Evolutionary conservation across 2,113 vertebrate species (phyloP), one percentile per base, ranked within the genome.

Genomic region (Triplophysa tibetana): DNA sequence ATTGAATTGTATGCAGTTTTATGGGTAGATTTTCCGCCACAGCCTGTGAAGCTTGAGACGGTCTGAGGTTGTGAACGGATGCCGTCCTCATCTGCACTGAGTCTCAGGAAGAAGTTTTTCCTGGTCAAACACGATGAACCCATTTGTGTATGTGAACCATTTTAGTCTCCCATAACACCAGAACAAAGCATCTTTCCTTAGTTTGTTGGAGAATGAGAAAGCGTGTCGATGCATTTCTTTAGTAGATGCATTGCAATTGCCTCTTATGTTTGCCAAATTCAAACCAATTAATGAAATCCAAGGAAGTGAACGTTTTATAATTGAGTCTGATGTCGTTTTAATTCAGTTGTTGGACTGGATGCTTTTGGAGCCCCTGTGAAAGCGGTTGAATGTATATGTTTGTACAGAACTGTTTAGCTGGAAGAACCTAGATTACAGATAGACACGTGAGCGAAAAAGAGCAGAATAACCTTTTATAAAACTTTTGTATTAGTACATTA

Each of bases 401-500:
- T 94, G 94, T 93, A 95, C 93, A 97, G 91, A 95, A 94, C 87
- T 88, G 91, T 92, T 91, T 94, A 93, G 94, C 95, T 97, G 94
- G 92, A 94, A 95, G 95, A 94, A 95, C 93, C 95, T 91, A 95
- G 85, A 82, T 87, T 92, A 93, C 90, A 89, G 81, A 91, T 93
- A 94, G 92, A 91, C 64, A 83, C 86, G 88, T 90, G 88, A 94
- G 88, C 91, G 88, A 93, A 88, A 91, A 92, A 93, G 89, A 93
- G 93, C 93, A 93, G 94, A 94, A 96, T 96, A 96, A 97, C 89
- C 89, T 97, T 98, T 96, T 97, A 97, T 95, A 98, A 97, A 95
- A 94, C 93, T 98, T 99, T 99, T 98, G 95, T 98, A 98, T 97
- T 98, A 98, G 97, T 96, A 98, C 95, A 97, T 98, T 97, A 99